These are phyloP conservation scores for Drosophila saltans DNA, from an alignment of 1,140 invertebrate genomes.

Conservation along the genomic window DNA sequence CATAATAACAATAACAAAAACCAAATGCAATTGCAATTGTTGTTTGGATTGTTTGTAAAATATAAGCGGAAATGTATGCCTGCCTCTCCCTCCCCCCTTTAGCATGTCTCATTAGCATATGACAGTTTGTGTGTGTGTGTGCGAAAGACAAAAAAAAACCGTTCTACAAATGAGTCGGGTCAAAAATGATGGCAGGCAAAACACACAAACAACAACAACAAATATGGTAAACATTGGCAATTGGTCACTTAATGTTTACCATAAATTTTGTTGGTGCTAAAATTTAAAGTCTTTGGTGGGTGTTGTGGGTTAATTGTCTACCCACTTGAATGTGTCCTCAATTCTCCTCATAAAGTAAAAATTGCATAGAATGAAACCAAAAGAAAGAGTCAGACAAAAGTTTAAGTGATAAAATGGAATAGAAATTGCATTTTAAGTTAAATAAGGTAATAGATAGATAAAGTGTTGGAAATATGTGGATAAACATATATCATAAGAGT, in stretches of 20 bases:
- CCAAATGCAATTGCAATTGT: constrained; percentile 58
- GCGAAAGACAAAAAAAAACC: neutral
- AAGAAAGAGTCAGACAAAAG: constrained; percentile 4
- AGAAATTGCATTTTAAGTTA: constrained; percentile 5
- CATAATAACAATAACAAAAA: constrained; percentile 41
- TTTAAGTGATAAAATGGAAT: neutral
- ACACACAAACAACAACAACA: constrained; percentile 9
- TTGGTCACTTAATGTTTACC: constrained; percentile 35
- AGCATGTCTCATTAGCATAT: constrained; percentile 28
- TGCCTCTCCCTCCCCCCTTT: constrained; percentile 30
- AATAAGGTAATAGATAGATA: neutral
- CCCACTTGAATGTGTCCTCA: constrained; percentile 16
- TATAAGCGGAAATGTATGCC: constrained; percentile 60
- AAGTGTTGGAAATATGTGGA: too few relatives aligned
- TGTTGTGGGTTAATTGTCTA: constrained; percentile 61
- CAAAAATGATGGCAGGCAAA: neutral
- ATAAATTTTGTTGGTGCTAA: constrained; percentile 55
- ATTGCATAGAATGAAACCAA: constrained; percentile 30
- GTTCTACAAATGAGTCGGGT: constrained; percentile 14
- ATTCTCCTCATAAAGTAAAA: constrained; percentile 43
- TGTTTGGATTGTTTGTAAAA: constrained; percentile 33
- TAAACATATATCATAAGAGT: too few relatives aligned
- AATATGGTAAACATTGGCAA: constrained; percentile 47
- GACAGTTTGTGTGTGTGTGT: too few relatives aligned
- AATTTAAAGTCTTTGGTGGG: constrained; percentile 32